Conservation (phyloP, 2,797 vertebrate species). For the Enteromius paludinosus region DNA sequence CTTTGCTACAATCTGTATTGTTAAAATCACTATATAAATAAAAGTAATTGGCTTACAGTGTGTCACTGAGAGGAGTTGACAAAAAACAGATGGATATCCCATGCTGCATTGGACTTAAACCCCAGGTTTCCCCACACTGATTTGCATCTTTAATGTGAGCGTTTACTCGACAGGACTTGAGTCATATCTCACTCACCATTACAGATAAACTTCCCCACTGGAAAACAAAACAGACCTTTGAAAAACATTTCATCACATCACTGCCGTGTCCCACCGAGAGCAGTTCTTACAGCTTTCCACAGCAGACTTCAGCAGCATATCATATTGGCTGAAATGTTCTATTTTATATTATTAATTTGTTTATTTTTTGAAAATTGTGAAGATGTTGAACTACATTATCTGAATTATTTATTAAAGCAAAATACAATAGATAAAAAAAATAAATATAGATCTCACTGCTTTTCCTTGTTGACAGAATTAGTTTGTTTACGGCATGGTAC, state of each 20-base stretch:
- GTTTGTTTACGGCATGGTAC: neutral
- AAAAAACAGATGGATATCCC: conserved; percentile 30
- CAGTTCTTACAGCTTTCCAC: neutral
- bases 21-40: no score
- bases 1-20: no score
- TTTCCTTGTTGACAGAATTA: neutral
- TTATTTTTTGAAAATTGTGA: neutral
- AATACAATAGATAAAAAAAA: neutral
- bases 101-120: neutral
- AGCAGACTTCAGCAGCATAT: neutral
- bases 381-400: neutral
- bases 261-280: neutral
- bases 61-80: neutral
- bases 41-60: neutral
- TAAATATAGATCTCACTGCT: neutral
- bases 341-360: no score
- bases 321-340: no score
- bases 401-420: neutral
- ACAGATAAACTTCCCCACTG: conserved; percentile 15
- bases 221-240: conserved; percentile 29
- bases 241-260: conserved; percentile 25
- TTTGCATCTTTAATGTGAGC: conserved; percentile 17
- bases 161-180: conserved; percentile 7
- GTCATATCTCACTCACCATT: conserved; percentile 33
- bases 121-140: conserved; percentile 34